Evolutionary conservation across 1,140 invertebrate genomes (phyloP).

Genomic region (Asbolus verrucosus): DNA sequence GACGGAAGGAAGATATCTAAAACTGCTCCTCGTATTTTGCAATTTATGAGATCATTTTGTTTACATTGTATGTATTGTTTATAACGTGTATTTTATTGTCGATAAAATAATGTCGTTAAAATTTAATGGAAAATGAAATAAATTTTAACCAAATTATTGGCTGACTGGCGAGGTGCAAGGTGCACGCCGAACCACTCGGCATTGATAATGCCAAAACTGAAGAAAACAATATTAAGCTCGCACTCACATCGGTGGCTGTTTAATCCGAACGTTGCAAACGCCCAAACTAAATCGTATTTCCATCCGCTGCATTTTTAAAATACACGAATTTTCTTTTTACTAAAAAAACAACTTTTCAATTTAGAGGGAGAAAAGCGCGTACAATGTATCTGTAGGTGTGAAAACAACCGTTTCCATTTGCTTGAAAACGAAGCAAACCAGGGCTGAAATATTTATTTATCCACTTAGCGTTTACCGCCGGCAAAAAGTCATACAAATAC

Average conservation of each 20-base stretch:
- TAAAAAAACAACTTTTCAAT: slow-evolving; percentile 49
- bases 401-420: slow-evolving; percentile 54
- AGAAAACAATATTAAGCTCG: neutral
- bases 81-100: slow-evolving; percentile 56
- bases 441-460: slow-evolving; percentile 57
- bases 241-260: neutral
- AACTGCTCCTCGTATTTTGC: slow-evolving; percentile 47
- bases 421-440: slow-evolving; percentile 52
- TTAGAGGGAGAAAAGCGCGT: slow-evolving; percentile 40
- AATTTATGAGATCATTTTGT: slow-evolving; percentile 58
- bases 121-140: slow-evolving; percentile 49
- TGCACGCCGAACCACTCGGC: neutral
- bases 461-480: slow-evolving; percentile 52
- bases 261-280: slow-evolving; percentile 2
- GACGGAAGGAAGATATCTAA: slow-evolving; percentile 42
- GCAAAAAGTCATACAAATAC: slow-evolving; percentile 47
- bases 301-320: slow-evolving; percentile 22
- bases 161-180: neutral
- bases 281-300: slow-evolving; percentile 21
- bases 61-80: slow-evolving; percentile 58
- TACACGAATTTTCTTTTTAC: slow-evolving; percentile 24
- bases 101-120: slow-evolving; percentile 54
- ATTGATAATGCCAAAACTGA: neutral
- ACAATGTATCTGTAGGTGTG: slow-evolving; percentile 53
- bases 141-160: slow-evolving; percentile 29